Percentiles rank a stretch among this genome's conserved stretches.
These are phyloP conservation scores for Stenopsyche tienmushanensis DNA, from an alignment of 1,140 invertebrate genomes.

Conservation along the genomic window DNA sequence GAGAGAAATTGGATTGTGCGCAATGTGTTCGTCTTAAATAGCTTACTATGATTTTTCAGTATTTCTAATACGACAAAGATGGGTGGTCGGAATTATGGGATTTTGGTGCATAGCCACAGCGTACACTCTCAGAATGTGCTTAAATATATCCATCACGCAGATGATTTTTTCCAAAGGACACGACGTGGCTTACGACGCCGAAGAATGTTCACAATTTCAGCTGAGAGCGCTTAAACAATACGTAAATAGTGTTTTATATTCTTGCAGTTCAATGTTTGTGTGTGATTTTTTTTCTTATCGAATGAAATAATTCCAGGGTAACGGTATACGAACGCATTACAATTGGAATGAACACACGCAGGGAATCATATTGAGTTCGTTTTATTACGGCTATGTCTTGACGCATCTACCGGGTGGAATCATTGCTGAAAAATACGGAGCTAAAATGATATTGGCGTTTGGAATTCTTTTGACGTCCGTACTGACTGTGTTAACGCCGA, in stretches of 20 bases:
- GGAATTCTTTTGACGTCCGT: constrained; percentile 73
- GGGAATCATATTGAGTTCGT: constrained; percentile 66
- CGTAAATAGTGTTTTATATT: too few species aligned
- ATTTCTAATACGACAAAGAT: constrained; percentile 61
- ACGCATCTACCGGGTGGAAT: constrained; percentile 74
- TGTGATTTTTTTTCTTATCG: too few species aligned
- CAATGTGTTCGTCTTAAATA: background rate
- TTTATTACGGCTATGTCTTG: constrained; percentile 74
- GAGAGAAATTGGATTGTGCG: too few species aligned
- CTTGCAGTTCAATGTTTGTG: too few species aligned
- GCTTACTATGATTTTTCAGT: background rate
- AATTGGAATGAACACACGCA: constrained; percentile 66
- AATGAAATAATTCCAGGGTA: background rate
- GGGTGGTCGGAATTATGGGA: constrained; percentile 79
- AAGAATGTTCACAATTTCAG: background rate
- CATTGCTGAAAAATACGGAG: constrained; percentile 72
- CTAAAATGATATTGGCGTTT: constrained; percentile 71
- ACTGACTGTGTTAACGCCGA: constrained; percentile 70
- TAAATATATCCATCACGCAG: constrained; percentile 88
- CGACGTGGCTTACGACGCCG: background rate
- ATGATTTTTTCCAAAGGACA: constrained; percentile 59
- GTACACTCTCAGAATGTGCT: constrained; percentile 84
- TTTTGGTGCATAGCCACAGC: constrained; percentile 81
- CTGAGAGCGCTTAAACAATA: too few species aligned
- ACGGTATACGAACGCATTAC: constrained; percentile 47